Evolutionary conservation across 1,140 invertebrate species (phyloP).

Genomic region (Drosophila saltans): DNA sequence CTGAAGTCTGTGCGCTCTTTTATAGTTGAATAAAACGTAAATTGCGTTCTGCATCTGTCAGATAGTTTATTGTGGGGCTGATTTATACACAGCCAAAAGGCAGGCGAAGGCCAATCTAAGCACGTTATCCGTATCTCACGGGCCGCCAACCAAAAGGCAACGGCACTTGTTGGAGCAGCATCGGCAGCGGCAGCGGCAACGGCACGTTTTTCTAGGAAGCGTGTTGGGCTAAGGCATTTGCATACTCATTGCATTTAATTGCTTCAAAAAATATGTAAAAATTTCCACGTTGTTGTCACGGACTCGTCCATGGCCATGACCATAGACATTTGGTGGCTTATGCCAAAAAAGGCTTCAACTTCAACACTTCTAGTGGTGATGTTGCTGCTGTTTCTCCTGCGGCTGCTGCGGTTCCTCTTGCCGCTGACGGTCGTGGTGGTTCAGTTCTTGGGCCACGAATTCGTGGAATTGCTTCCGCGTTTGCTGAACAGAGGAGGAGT

Average conservation of each 20-base stretch:
- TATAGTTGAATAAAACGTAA: conserved; percentile 69
- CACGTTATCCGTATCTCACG: conserved; percentile 72
- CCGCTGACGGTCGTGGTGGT: conserved; percentile 42
- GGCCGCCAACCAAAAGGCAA: conserved; percentile 41
- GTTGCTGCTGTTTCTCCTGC: conserved; percentile 33
- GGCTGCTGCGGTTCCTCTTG: conserved; percentile 7
- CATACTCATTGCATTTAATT: conserved; percentile 78
- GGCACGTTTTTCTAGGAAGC: conserved; percentile 65
- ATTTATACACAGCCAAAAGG: conserved; percentile 49
- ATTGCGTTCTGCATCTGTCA: conserved; percentile 77
- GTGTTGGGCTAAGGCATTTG: conserved; percentile 69
- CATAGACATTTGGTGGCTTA: conserved; percentile 54
- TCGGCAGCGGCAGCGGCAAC: conserved; percentile 20
- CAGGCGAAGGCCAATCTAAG: conserved; percentile 65
- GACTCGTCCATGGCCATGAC: conserved; percentile 39
- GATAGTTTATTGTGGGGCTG: conserved; percentile 62
- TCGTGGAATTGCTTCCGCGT: conserved; percentile 77
- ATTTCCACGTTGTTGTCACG: conserved; percentile 65
- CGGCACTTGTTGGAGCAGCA: conserved; percentile 29
- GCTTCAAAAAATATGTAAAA: conserved; percentile 77
- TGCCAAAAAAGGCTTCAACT: conserved; percentile 68
- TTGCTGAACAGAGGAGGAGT: conserved; percentile 52
- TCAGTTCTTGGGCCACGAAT: conserved; percentile 74
- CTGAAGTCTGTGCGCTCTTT: conserved; percentile 39
- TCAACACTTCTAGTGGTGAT: conserved; percentile 45